Evolutionary conservation across 2,888 invertebrate species (phyloP), one percentile per base, ranked within the genome.

Genomic region (Tiliacea aurago): DNA sequence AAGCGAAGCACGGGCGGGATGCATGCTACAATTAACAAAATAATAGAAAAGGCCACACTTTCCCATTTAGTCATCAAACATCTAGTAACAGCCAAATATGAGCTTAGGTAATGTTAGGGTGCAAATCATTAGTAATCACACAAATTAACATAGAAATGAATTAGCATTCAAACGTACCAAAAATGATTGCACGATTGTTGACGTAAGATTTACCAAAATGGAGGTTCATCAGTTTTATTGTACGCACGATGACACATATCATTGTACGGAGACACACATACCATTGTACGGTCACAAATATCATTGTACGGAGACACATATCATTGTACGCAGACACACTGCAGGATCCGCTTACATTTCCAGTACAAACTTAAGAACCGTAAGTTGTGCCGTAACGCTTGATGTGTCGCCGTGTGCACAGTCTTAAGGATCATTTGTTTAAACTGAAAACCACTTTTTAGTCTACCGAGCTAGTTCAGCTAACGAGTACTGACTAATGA

Each of bases 1-100:
- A 78, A 78, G 68, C 80, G 15, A 83, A 80, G 80, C 84, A 37
- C 47, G 41, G 51, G n/a, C 41, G n/a, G 61, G 51, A 62, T 2
- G 2, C 80, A 51, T 83, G 84, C 80, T 55, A 66, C 47, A 58
- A 28, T 23, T 41, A 41, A 56, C 23, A n/a, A 23, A 28, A 70
- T 23, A 53, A 82, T 45, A 59, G 81, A 33, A 55, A n/a, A 49
- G 33, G 33, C 15, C 56, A 47, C 28, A 41, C 41, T 33, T 28
- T 28, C n/a, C 15, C 33, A 45, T 18, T 70, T 15, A 55, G 37
- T 28, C 15, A 47, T 11, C 2, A 45, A 53, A 43, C 28, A 33
- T 45, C 18, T 51, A 47, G 37, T 23, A 53, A 65, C 43, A 61
- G n/a, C 23, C 47, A 51, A 49, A 20, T 51, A 33, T 20, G 7